A percentile compares a stretch with the other conserved stretches of the same genome.
Evolutionary conservation across 2,888 invertebrate species (phyloP).

Genomic region (Petrolisthes cinctipes): DNA sequence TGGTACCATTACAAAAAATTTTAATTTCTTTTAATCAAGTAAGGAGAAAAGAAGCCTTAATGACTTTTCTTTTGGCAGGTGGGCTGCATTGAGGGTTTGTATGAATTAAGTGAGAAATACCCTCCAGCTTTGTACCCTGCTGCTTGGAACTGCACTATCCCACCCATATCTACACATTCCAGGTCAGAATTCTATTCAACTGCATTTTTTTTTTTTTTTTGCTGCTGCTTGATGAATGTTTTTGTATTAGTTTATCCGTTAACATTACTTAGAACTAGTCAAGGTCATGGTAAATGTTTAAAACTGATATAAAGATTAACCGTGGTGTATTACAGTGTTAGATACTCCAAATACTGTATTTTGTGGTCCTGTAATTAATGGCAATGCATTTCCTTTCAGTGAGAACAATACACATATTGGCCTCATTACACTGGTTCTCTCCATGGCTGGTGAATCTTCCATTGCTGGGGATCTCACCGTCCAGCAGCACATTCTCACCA

Average conservation of each 20-base stretch:
- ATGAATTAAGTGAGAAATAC: constrained; percentile 77
- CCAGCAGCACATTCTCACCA: constrained; percentile 72
- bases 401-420: constrained; percentile 62
- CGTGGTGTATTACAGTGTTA: too few relatives aligned
- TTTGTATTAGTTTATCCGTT: not conserved
- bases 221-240: not conserved
- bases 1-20: too few relatives aligned
- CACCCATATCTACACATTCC: not conserved
- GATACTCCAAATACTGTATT: too few relatives aligned
- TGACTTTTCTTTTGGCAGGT: not conserved
- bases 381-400: constrained; percentile 19
- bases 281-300: too few relatives aligned
- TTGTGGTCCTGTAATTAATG: too few relatives aligned
- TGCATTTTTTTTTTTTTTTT: not conserved
- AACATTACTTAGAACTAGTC: not conserved
- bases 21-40: too few relatives aligned
- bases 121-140: constrained; percentile 78
- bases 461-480: constrained; percentile 74
- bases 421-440: constrained; percentile 70
- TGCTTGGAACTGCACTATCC: constrained; percentile 76
- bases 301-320: too few relatives aligned
- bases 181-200: not conserved
- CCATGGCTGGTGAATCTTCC: constrained; percentile 72
- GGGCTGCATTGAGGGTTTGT: constrained; percentile 80
- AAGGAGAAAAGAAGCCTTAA: not conserved